These are phyloP conservation scores for Sarcophaga peregrina DNA, from an alignment of 1,140 invertebrate genomes.

Conservation along the genomic window DNA sequence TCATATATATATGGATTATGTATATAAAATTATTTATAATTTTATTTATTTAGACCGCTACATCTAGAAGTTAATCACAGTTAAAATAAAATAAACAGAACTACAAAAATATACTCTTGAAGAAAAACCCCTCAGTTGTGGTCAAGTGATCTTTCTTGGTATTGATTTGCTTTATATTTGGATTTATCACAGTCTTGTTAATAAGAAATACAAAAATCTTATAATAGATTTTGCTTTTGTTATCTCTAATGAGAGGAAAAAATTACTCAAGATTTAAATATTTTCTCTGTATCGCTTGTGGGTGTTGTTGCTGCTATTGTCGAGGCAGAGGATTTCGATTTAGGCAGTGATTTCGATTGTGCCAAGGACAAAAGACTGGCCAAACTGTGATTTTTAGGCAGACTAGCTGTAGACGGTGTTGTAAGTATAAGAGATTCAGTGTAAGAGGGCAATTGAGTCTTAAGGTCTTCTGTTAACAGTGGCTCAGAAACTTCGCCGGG, in stretches of 20 bases:
- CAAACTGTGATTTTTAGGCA: conserved; percentile 28
- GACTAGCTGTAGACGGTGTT: not conserved
- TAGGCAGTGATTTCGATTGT: not conserved
- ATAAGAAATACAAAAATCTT: not conserved
- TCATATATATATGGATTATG: not conserved
- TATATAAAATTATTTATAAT: not conserved
- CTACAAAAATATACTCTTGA: too few relatives aligned
- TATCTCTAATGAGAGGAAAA: not conserved
- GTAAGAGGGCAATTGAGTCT: not conserved
- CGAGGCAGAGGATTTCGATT: not conserved
- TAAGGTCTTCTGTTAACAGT: not conserved
- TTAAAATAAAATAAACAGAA: not conserved
- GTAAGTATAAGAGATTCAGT: not conserved
- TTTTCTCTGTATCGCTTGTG: not conserved
- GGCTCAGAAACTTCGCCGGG: not conserved
- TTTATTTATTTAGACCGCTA: not conserved
- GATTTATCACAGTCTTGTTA: conserved; percentile 6
- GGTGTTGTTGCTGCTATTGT: not conserved
- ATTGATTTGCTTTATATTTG: not conserved
- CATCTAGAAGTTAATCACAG: conserved; percentile 26
- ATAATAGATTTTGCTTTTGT: not conserved
- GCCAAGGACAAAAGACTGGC: conserved; percentile 20
- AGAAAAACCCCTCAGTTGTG: too few relatives aligned
- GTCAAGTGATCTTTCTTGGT: too few relatives aligned
- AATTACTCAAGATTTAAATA: not conserved